Evolutionary conservation across 2,113 vertebrate species (phyloP), one percentile per base, ranked within the genome.

Genomic region (Actinemys pallida): DNA sequence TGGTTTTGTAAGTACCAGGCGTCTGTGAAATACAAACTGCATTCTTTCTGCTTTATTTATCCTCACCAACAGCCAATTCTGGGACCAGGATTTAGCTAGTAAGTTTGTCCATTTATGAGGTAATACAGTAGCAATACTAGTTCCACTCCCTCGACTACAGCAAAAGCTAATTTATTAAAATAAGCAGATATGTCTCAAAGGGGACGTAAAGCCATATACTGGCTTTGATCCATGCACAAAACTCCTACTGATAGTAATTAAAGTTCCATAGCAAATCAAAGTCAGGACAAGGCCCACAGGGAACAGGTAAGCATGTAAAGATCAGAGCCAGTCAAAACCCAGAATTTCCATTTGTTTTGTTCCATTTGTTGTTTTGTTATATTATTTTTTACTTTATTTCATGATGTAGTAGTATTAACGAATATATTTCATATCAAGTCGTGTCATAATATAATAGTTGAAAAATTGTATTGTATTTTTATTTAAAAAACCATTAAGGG

Each of bases 121-220:
- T 3, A 35, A 50, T n/a, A 20, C 65, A 57, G 42, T 0, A 1
- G 9, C 57, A 75, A 1, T 39, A 4, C 1, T 2, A 31, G 20
- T 49, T 7, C 47, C 11, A 3, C 86, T 54, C 81, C 62, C 1
- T 2, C 29, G 8, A 50, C 0, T 10, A 50, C 7, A 78, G 65
- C 65, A 69, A 27, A 82, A 27, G 0, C 9, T 35, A 4, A 2
- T 62, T 53, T 1, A 31, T 19, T 22, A 9, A n/a, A 85, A 42
- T n/a, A 16, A 12, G 16, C 29, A 3, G 17, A 69, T 69, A n/a
- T n/a, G 35, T 69, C 65, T 69, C 65, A 69, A 69, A n/a, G 65
- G 17, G 0, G 0, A 52, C 0, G 4, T 16, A 29, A 79, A 84
- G 54, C 39, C 69, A 4, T 42, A 1, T 45, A 17, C 0, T 8